Evolutionary conservation across 2,888 invertebrate species (phyloP), one percentile per base, ranked within the genome.

Genomic region (Portevinia maculata): DNA sequence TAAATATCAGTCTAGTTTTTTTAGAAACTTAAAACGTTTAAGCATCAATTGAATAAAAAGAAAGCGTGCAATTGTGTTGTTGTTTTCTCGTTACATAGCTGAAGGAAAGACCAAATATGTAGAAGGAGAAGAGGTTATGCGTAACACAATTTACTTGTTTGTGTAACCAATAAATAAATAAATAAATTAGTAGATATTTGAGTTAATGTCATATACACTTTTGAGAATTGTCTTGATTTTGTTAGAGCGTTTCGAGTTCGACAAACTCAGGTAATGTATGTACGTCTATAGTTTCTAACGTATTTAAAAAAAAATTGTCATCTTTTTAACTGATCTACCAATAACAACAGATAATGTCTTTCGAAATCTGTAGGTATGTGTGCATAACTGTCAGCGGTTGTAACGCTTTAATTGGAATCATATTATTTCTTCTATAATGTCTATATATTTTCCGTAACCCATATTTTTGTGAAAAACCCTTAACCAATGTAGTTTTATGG

Each of bases 11-110:
- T 74, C 48, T 46, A 69, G 34, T 34, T 52, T 65, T 44, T 39
- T 67, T 30, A 71, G 30, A 44, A 76, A 78, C 69, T 79, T 55
- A 67, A 74, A 74, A 69, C 46, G 24, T 24, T 71, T 71, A 79
- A 79, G 79, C 74, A 62, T 81, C 76, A 70, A 79, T 67, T 59
- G 69, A 76, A 73, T 71, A 41, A 76, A 84, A 84, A 73, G 34
- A 78, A 84, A 75, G 79, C 78, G 75, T 84, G 75, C 78, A 74
- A 52, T 67, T 55, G 28, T 67, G 21, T 71, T 64, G 34, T 70
- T 79, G n/a, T 59, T 84, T 81, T 84, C 34, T 78, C 71, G 60
- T 84, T 52, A 60, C 44, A 67, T 84, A 75, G 79, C 69, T 73
- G 71, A 67, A 76, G 70, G 71, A 76, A 71, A 81, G 62, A 71